Base-by-base conservation (phyloP, 2,888 invertebrate species). In the Trichacis sp. region DNA sequence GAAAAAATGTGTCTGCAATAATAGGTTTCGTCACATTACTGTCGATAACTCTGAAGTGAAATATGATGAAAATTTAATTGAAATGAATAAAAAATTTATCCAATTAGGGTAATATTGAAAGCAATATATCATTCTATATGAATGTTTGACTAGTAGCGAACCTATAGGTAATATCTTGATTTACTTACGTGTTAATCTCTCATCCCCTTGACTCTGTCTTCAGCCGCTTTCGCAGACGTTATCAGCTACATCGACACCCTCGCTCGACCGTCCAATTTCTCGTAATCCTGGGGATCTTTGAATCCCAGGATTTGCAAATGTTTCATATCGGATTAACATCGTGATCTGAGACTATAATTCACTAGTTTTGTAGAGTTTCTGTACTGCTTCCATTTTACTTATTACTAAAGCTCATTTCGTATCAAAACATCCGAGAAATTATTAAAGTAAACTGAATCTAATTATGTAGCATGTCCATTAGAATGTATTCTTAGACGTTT, bases 261-360 rank as follows among this genome's bases (percentile, higher is more conserved):
- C 19, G 36, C 40, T 47, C 51, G 58, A 40, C 48, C 48, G 60
- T 51, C 47, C 50, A 47, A 47, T 60, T 61, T 57, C 65, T 54
- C 54, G 62, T 72, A 74, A 77, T 76, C 72, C 68, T 56, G 49
- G 55, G 29, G 59, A 55, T 52, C 60, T 70, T 69, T 74, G 72
- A 67, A 71, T 73, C 73, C 70, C 59, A 65, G 70, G 66, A 72
- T 64, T 54, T 64, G 53, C 72, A 70, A 73, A 72, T 70, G 72
- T 74, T 75, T 74, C 76, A 69, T 70, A 69, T 74, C 64, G 74
- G 75, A 73, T 74, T 75, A 75, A 74, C 71, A 71, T 72, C 67
- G 64, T 64, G 61, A 66, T 66, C 57, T 69, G 68, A 55, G 8
- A 40, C 2, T 45, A 64, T 54, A 58, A 50, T 51, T 55, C n/a